Evolutionary conservation across 2,888 invertebrate genomes (phyloP), one percentile per base, ranked within the genome.

Genomic region (Gisinianus flammeolus): DNA sequence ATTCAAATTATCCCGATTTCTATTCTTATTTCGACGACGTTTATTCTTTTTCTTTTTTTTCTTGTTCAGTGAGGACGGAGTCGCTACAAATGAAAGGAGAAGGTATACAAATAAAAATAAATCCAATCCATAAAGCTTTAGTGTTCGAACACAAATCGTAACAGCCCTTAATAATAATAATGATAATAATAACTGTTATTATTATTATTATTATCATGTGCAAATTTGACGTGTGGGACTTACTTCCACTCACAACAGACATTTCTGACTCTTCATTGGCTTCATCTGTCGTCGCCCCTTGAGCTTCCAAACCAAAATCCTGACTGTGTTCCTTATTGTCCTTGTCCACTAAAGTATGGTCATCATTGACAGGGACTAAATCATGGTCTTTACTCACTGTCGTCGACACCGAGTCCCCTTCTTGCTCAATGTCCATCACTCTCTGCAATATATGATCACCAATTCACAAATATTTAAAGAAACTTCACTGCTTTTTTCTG

Each of bases 391-490:
- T 64, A 52, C 54, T 76, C 10, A 35, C 76, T 26, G 76, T 30
- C 4, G 76, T 33, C 10, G 76, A 68, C 0, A 76, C 22, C 16
- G 76, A 67, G 22, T 76, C 76, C 10, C 76, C 76, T 68, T 76
- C 76, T 67, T 76, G 67, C 26, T 76, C 76, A n/a, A 76, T 52
- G 52, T 76, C 76, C 56, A 68, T 68, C 0, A 62, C 16, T 26
- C 6, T n/a, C n/a, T n/a, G n/a, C n/a, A n/a, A n/a, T n/a, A n/a
- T n/a, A n/a, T n/a, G n/a, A n/a, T n/a, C n/a, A n/a, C n/a, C n/a
- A n/a, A n/a, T n/a, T 70, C 52, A 24, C 26, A 24, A 6, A 58
- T 58, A n/a, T 6, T 6, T 62, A 62, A 8, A 12, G 52, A 52
- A 52, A 52, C n/a, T n/a, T n/a, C n/a, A n/a, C n/a, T n/a, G n/a